phyloP scores from a whole-genome alignment of 2,888 invertebrate genomes.

The Limnephilus auricula region DNA sequence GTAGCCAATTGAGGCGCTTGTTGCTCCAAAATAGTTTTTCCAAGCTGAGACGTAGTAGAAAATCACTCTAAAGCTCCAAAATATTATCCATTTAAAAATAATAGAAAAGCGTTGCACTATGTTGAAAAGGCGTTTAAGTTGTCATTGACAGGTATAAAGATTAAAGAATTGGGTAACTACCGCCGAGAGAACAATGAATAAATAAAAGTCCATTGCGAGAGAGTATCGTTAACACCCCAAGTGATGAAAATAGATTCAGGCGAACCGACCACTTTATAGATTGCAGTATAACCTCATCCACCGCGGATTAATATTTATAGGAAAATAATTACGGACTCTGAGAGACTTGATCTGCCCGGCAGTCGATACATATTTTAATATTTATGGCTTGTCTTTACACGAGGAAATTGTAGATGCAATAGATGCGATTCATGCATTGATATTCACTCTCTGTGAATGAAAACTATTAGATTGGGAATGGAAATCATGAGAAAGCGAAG shows the following conservation, averaged over 20 bases:
- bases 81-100: background rate
- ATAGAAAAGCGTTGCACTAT: background rate
- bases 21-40: background rate
- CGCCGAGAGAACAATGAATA: background rate
- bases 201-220: background rate
- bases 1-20: background rate
- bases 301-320: conserved; percentile 53
- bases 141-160: background rate
- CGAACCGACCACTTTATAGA: conserved; percentile 30
- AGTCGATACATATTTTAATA: conserved; percentile 50
- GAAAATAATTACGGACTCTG: conserved; percentile 47
- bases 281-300: conserved; percentile 46
- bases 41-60: background rate
- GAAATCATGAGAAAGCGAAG: background rate
- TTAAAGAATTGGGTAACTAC: background rate
- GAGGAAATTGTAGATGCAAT: conserved; percentile 40
- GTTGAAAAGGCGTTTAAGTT: background rate
- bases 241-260: conserved; percentile 42
- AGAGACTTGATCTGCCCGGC: conserved; percentile 37
- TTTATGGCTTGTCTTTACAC: conserved; percentile 35
- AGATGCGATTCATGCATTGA: conserved; percentile 23
- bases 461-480: background rate
- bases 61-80: background rate
- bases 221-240: conserved; percentile 25
- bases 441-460: background rate